These are phyloP conservation scores for Troides helena DNA, from an alignment of 2,888 invertebrate species.

Conservation along the genomic window DNA sequence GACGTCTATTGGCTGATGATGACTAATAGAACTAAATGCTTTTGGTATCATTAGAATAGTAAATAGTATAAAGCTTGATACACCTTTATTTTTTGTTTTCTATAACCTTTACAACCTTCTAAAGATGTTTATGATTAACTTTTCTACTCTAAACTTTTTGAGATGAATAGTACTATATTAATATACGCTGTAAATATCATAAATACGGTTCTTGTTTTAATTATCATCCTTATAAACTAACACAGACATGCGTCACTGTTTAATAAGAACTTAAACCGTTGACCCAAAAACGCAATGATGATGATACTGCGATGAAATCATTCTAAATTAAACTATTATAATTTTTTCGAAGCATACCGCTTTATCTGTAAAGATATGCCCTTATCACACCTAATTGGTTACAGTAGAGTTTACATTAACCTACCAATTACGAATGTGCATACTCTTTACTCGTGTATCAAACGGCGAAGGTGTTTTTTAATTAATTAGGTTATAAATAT, in stretches of 20 bases:
- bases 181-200: too few relatives aligned
- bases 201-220: too few relatives aligned
- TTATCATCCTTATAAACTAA: background rate
- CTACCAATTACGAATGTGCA: constrained; percentile 39
- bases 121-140: too few relatives aligned
- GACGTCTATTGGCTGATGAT: too few relatives aligned
- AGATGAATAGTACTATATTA: too few relatives aligned
- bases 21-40: too few relatives aligned
- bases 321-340: constrained; percentile 44
- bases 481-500: constrained; percentile 44
- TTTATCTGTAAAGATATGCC: constrained; percentile 61
- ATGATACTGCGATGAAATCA: constrained; percentile 59
- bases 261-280: constrained; percentile 19
- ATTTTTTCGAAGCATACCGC: constrained; percentile 47
- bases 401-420: constrained; percentile 45
- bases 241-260: constrained; percentile 3
- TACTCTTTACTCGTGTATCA: constrained; percentile 21
- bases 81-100: too few relatives aligned
- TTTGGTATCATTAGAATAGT: too few relatives aligned
- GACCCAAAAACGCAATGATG: constrained; percentile 47
- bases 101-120: too few relatives aligned
- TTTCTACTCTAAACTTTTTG: too few relatives aligned
- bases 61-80: too few relatives aligned
- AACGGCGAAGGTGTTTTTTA: constrained; percentile 27
- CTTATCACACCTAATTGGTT: constrained; percentile 69